Conservation (phyloP, 2,113 vertebrate genomes). For the Pedetes capensis region DNA sequence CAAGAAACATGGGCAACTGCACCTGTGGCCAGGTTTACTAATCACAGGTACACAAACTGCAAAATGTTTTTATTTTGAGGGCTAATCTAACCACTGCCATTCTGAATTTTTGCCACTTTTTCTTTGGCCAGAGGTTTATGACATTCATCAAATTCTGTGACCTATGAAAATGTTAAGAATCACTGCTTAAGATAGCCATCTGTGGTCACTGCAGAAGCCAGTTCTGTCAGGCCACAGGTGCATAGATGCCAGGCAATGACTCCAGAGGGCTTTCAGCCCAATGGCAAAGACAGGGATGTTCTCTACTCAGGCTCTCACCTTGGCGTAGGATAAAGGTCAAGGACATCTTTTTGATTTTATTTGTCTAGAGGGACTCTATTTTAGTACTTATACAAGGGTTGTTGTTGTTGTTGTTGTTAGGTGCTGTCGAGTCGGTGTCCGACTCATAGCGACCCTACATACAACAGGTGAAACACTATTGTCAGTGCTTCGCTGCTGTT, state of each 20-base stretch:
- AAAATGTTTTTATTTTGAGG: neutral
- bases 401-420: too few species aligned
- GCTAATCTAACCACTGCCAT: too few species aligned
- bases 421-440: too few species aligned
- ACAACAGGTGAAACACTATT: too few species aligned
- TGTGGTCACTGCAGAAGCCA: neutral
- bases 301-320: neutral
- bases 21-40: neutral
- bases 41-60: neutral
- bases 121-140: neutral
- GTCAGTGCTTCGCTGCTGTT: too few species aligned
- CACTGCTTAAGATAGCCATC: neutral
- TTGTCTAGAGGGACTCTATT: neutral
- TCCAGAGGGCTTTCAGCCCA: neutral
- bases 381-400: neutral
- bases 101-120: neutral
- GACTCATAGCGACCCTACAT: too few species aligned
- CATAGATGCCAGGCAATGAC: neutral
- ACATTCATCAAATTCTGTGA: neutral
- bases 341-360: neutral
- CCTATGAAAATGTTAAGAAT: neutral
- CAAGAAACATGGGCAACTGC: neutral
- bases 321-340: neutral
- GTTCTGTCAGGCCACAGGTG: too few species aligned
- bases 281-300: neutral